A percentile compares a stretch with the other conserved stretches of the same genome.
phyloP scores from a whole-genome alignment of 2,797 vertebrate genomes.

The Smutsia temminckii region DNA sequence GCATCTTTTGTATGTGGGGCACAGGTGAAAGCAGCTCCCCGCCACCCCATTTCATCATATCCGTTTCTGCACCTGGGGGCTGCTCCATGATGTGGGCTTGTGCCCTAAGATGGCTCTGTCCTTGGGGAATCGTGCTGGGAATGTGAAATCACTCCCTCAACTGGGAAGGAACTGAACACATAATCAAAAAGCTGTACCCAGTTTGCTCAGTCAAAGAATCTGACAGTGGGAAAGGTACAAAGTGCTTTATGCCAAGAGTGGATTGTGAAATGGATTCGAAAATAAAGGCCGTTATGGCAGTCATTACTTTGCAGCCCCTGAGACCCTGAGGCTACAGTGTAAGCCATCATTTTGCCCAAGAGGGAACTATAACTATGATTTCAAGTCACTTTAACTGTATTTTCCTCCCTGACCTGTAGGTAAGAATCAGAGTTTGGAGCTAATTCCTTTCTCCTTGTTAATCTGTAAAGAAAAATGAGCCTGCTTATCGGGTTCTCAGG shows the following conservation, averaged over 20 bases:
- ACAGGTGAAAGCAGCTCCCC: not conserved
- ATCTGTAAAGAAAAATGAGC: constrained; percentile 54
- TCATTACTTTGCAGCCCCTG: not conserved
- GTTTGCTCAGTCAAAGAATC: constrained; percentile 50
- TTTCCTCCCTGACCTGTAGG: not conserved
- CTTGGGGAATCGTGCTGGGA: constrained; percentile 29
- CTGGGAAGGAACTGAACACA: constrained; percentile 2
- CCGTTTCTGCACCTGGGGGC: not conserved
- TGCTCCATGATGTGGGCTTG: not conserved
- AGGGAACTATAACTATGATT: not conserved
- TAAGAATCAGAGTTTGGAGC: constrained; percentile 33
- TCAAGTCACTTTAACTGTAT: constrained; percentile 3
- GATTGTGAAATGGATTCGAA: constrained; percentile 59
- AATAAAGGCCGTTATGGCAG: not conserved
- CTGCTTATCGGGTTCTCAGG: constrained; percentile 37
- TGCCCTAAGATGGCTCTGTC: not conserved
- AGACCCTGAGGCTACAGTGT: not conserved
- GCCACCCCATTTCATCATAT: not conserved
- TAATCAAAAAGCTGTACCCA: constrained; percentile 52
- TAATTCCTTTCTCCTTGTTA: constrained; percentile 21
- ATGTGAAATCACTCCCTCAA: constrained; percentile 55
- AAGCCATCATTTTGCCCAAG: not conserved
- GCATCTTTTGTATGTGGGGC: not conserved
- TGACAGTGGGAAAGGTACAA: constrained; percentile 22
- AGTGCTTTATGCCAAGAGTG: constrained; percentile 12